These are phyloP conservation scores for Sylvilagus floridanus DNA, from an alignment of 2,797 vertebrate genomes.

Conservation along the genomic window DNA sequence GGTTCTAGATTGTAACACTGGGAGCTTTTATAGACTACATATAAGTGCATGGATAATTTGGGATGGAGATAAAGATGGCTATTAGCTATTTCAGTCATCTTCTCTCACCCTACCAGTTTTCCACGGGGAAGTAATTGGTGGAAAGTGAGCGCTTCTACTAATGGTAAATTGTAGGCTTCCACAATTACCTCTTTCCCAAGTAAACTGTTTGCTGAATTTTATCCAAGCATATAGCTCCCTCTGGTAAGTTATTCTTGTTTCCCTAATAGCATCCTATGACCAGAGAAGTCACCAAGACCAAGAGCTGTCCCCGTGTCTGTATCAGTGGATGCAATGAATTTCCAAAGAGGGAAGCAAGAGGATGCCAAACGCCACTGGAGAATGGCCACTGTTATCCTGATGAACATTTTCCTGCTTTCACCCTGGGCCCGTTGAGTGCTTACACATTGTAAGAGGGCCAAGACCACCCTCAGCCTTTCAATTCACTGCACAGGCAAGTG, in stretches of 20 bases:
- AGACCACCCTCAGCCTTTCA: not conserved
- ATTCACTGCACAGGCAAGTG: not conserved
- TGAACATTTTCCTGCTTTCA: not conserved
- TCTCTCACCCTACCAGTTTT: not conserved
- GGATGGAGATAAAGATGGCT: not conserved
- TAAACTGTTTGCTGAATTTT: not conserved
- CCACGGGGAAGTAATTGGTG: not conserved
- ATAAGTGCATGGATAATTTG: not conserved
- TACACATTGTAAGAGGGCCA: not conserved
- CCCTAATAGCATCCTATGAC: not conserved
- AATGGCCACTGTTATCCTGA: not conserved
- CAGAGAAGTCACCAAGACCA: not conserved
- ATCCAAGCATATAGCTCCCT: not conserved
- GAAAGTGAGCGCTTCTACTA: not conserved
- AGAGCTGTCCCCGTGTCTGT: rapidly evolving
- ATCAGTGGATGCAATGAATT: not conserved
- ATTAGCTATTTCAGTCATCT: not conserved
- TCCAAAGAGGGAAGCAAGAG: not conserved
- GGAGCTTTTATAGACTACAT: not conserved
- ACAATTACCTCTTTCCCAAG: not conserved
- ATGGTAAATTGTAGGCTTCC: not conserved
- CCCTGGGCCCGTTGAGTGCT: no score
- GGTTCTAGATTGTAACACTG: not conserved
- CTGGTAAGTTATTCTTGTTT: not conserved
- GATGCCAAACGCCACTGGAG: not conserved